These are phyloP conservation scores for Hiodon tergisus DNA, from an alignment of 2,113 vertebrate genomes.

Conservation along the genomic window DNA sequence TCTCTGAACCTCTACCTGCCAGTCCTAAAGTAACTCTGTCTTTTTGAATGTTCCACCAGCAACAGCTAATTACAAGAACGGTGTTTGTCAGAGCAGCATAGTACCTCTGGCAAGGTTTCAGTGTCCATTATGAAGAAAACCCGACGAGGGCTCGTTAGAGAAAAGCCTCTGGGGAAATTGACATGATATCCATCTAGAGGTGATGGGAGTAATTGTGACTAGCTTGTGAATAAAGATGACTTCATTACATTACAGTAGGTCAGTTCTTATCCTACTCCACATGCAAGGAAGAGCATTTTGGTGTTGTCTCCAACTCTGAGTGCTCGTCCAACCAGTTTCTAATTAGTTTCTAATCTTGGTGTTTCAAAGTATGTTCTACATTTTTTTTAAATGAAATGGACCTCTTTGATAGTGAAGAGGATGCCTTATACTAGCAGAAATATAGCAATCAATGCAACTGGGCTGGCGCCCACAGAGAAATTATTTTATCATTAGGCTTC, in stretches of 20 bases:
- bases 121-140: slow-evolving; percentile 24
- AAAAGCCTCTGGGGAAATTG: slow-evolving; percentile 18
- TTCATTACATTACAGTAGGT: slow-evolving; percentile 39
- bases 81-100: slow-evolving; percentile 20
- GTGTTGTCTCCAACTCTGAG: not conserved
- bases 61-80: slow-evolving; percentile 27
- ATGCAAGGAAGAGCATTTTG: slow-evolving; percentile 23
- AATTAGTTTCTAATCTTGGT: no score
- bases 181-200: slow-evolving; percentile 31
- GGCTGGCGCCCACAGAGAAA: not conserved
- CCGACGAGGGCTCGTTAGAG: not conserved
- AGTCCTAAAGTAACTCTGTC: slow-evolving; percentile 14
- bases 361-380: not conserved
- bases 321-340: not conserved
- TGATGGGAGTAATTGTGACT: slow-evolving; percentile 34
- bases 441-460: not conserved
- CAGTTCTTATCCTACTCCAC: slow-evolving; percentile 16
- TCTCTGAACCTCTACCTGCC: no score
- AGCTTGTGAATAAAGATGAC: slow-evolving; percentile 37
- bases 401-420: not conserved
- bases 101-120: slow-evolving; percentile 31
- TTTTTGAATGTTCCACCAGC: slow-evolving; percentile 6
- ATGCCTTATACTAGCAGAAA: not conserved
- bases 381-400: not conserved
- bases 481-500: not conserved